These are phyloP conservation scores for Belonocnema kinseyi DNA, from an alignment of 1,140 invertebrate genomes.

Conservation along the genomic window DNA sequence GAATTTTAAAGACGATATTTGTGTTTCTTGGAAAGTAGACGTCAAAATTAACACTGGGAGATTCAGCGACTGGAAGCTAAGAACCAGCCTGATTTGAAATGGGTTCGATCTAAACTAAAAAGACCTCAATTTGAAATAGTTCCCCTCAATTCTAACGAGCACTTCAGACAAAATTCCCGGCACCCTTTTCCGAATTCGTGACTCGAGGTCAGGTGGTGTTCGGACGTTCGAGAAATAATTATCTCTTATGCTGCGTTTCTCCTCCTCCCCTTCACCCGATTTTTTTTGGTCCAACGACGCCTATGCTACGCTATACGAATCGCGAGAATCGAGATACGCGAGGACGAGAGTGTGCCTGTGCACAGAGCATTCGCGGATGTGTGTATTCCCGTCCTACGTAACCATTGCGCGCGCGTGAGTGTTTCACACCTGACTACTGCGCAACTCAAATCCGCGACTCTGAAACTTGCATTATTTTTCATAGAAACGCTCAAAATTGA, in stretches of 20 bases:
- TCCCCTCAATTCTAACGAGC: too few relatives aligned
- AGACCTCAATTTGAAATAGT: too few relatives aligned
- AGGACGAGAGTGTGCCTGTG: conserved; percentile 25
- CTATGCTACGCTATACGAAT: conserved; percentile 22
- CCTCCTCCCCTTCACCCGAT: conserved; percentile 35
- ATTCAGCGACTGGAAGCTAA: too few relatives aligned
- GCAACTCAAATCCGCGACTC: conserved; percentile 51
- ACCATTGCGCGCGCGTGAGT: conserved; percentile 62
- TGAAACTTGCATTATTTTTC: conserved; percentile 12
- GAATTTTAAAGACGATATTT: too few relatives aligned
- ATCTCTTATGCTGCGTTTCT: conserved; percentile 42
- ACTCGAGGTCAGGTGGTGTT: conserved; percentile 50
- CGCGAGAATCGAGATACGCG: conserved; percentile 22
- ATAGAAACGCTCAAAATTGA: background rate
- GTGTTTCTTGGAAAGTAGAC: too few relatives aligned
- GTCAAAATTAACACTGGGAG: too few relatives aligned
- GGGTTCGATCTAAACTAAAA: too few relatives aligned
- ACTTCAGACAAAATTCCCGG: too few relatives aligned
- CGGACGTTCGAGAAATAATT: conserved; percentile 39
- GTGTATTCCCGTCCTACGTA: conserved; percentile 40
- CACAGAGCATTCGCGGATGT: conserved; percentile 32
- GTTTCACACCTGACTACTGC: conserved; percentile 74
- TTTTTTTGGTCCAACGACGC: conserved; percentile 27
- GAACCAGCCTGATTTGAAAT: too few relatives aligned
- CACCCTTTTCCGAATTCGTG: conserved; percentile 45